A percentile compares a stretch with the other conserved stretches of the same genome.
These are phyloP conservation scores for Tuberolachnus salignus DNA, from an alignment of 2,888 invertebrate species.

Conservation along the genomic window DNA sequence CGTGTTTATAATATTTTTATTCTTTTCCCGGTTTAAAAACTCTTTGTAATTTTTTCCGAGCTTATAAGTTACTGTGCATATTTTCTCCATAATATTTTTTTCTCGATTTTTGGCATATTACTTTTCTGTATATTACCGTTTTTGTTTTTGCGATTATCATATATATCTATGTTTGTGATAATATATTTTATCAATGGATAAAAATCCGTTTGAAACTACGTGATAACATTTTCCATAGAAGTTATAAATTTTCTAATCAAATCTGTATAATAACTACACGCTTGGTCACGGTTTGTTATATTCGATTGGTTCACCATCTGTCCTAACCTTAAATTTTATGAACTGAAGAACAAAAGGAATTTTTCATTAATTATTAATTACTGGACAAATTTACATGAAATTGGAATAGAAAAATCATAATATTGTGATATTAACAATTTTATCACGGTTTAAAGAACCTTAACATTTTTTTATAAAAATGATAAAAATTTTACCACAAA, in stretches of 20 bases:
- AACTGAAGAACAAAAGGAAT: conserved; percentile 23
- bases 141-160: no score
- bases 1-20: no score
- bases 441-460: conserved; percentile 10
- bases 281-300: not conserved
- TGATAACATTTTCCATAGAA: not conserved
- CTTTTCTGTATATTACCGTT: no score
- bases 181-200: no score
- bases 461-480: not conserved
- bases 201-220: no score
- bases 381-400: conserved; percentile 20
- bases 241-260: conserved; percentile 3
- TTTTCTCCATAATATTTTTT: no score
- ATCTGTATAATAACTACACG: not conserved
- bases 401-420: conserved; percentile 17
- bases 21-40: no score
- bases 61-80: no score
- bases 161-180: no score
- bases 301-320: not conserved
- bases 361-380: conserved; percentile 43
- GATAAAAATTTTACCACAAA: conserved; percentile 30
- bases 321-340: conserved; percentile 33
- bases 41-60: no score
- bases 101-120: no score
- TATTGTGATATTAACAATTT: conserved; percentile 18